Conservation (phyloP, 2,113 vertebrate genomes). For the Castor canadensis region DNA sequence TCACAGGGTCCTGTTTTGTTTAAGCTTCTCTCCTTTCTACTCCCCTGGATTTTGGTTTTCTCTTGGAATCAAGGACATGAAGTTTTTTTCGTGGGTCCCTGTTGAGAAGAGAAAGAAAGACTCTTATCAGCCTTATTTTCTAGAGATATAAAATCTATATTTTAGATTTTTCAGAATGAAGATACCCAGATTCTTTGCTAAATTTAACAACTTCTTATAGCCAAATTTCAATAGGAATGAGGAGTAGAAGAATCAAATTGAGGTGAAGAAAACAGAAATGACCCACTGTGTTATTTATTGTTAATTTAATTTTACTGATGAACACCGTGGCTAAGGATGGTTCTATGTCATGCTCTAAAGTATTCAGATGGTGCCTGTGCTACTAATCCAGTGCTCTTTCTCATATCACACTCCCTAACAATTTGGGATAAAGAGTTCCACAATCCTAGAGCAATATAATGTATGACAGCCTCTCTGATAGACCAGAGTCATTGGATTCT, state of each 20-base stretch:
- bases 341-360: neutral
- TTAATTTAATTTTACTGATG: neutral
- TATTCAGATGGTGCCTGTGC: neutral
- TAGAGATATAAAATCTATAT: too few species aligned
- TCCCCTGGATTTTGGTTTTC: neutral
- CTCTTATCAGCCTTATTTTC: too few species aligned
- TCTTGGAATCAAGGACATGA: neutral
- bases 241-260: neutral
- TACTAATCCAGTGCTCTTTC: neutral
- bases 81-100: neutral
- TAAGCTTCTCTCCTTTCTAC: neutral
- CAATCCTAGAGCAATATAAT: neutral
- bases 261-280: neutral
- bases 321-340: neutral
- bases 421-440: neutral
- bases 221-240: neutral
- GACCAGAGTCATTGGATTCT: neutral
- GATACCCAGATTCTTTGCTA: neutral
- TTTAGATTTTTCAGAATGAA: neutral
- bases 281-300: neutral
- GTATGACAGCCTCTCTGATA: neutral
- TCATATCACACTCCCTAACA: neutral
- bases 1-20: neutral
- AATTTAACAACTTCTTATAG: neutral
- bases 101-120: neutral